Percentiles rank a stretch among this genome's conserved stretches.
Conservation (phyloP, 2,113 vertebrate genomes). For the Pao palembangensis region DNA sequence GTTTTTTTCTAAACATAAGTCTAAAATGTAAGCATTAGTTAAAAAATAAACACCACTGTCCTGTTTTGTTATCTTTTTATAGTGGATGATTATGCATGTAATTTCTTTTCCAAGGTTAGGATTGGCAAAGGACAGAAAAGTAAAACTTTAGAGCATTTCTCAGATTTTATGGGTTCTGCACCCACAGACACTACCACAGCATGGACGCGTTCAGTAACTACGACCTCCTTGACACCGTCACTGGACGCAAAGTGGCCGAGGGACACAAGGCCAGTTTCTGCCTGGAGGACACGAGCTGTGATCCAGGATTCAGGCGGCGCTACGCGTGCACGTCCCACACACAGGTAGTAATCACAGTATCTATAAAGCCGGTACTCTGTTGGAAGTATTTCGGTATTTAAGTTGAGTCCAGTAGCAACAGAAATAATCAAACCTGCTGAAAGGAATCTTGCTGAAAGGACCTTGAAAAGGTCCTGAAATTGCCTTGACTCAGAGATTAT, state of each 20-base stretch:
- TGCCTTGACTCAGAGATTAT: too few relatives aligned
- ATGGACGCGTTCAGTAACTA: conserved; percentile 87
- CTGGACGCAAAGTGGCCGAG: conserved; percentile 76
- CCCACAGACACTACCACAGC: conserved; percentile 80
- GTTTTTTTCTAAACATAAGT: too few relatives aligned
- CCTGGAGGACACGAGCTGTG: conserved; percentile 81
- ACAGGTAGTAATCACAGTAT: conserved; percentile 67
- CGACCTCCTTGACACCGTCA: conserved; percentile 74
- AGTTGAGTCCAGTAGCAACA: not conserved
- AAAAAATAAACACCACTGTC: too few relatives aligned
- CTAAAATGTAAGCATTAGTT: too few relatives aligned
- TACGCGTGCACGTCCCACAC: conserved; percentile 82
- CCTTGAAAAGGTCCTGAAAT: too few relatives aligned
- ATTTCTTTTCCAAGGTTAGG: too few relatives aligned
- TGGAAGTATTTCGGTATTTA: not conserved
- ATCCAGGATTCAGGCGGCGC: conserved; percentile 72
- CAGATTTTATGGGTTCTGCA: not conserved
- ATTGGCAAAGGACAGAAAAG: too few relatives aligned
- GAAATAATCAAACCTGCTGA: not conserved
- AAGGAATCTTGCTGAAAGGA: too few relatives aligned
- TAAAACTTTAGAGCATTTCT: not conserved
- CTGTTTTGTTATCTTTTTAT: too few relatives aligned
- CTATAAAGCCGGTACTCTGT: not conserved
- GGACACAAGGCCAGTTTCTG: conserved; percentile 88
- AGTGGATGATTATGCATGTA: too few relatives aligned